These are phyloP conservation scores for Microchirus variegatus DNA, from an alignment of 2,797 vertebrate species.

Conservation along the genomic window DNA sequence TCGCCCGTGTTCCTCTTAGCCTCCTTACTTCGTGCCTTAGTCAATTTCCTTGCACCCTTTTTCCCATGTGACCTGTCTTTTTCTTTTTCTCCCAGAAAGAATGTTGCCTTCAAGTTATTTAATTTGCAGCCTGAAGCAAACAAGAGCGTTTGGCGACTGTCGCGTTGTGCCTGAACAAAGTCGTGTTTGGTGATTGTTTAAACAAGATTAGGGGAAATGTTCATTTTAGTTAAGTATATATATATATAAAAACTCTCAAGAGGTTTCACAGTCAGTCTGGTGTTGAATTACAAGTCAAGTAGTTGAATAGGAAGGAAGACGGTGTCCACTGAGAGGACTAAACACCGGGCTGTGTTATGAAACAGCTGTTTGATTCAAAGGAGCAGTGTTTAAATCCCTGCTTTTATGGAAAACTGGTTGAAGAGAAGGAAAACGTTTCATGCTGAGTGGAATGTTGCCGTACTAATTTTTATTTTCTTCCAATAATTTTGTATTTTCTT, in stretches of 20 bases:
- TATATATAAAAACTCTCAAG: no score
- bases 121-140: slow-evolving; percentile 29
- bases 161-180: slow-evolving; percentile 12
- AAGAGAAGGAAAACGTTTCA: no score
- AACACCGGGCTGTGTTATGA: slow-evolving; percentile 1
- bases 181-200: neutral
- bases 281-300: neutral
- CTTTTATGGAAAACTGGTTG: no score
- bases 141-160: neutral
- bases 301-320: neutral
- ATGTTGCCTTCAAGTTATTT: slow-evolving; percentile 27
- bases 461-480: no score
- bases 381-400: neutral
- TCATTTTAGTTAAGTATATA: neutral
- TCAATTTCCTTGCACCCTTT: slow-evolving; percentile 8
- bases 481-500: no score
- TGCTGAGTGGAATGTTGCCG: no score
- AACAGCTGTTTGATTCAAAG: slow-evolving; percentile 24
- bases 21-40: neutral
- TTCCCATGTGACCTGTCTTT: slow-evolving; percentile 5
- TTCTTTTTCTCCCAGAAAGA: slow-evolving; percentile 26
- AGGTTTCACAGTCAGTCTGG: neutral
- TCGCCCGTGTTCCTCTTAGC: neutral
- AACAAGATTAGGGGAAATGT: neutral
- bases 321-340: neutral